phyloP scores from a whole-genome alignment of 2,797 vertebrate species.

The Scolopax rusticola region DNA sequence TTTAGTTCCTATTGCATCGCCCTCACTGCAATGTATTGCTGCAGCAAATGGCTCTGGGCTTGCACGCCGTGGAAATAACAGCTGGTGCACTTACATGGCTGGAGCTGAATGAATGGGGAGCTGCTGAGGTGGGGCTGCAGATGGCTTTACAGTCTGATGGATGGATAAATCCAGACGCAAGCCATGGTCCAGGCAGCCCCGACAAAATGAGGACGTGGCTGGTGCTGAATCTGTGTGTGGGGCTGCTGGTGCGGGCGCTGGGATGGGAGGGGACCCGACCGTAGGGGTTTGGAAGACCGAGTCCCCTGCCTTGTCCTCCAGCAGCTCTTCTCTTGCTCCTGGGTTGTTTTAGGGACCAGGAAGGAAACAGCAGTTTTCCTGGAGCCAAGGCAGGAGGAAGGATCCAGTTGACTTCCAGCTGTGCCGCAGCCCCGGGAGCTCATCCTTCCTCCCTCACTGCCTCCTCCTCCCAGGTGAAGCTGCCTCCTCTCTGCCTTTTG shows the following conservation, averaged over 20 bases:
- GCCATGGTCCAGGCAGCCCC: not conserved
- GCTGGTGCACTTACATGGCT: not conserved
- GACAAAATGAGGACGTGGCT: accelerated
- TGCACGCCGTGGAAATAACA: not conserved
- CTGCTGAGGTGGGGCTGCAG: not conserved
- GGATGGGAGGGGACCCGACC: not conserved
- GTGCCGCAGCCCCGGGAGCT: not conserved
- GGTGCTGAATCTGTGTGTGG: not conserved
- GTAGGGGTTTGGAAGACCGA: not conserved
- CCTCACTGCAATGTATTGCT: not conserved
- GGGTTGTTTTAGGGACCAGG: not conserved
- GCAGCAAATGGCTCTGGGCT: not conserved
- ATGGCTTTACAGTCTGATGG: not conserved
- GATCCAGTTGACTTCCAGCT: conserved; percentile 47
- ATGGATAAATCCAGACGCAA: not conserved
- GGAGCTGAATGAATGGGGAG: not conserved
- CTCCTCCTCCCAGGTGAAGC: not conserved
- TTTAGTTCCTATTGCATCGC: not conserved
- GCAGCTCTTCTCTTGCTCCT: not conserved
- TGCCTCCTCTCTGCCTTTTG: not conserved
- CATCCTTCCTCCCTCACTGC: not conserved
- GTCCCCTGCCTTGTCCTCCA: not conserved
- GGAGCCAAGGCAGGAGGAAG: not conserved
- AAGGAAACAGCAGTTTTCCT: conserved; percentile 47
- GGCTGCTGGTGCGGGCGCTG: not conserved